Base-by-base conservation (phyloP, 1,140 invertebrate genomes). In the Drosophila littoralis region DNA sequence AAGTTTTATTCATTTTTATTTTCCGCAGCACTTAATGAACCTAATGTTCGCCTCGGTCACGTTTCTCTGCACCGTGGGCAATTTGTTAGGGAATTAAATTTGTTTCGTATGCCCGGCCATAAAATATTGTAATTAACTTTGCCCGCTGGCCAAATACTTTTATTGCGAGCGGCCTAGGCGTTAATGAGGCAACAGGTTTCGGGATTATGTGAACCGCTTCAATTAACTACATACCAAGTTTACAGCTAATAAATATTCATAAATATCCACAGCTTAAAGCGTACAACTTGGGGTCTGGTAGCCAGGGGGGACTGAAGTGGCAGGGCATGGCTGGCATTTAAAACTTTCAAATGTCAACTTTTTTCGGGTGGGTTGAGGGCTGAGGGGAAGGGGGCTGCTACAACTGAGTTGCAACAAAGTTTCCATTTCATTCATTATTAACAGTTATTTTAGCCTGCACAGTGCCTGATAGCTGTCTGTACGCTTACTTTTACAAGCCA, bases 61-160 rank as follows among this genome's bases (percentile, higher is more conserved):
- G 68, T 65, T 81, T 63, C 46, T 64, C 64, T 70, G 70, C 43
- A 66, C 77, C 67, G 64, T 70, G 51, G 64, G 64, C 69, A 70
- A 77, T 77, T 81, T 78, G 61, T 60, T 60, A 54, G 45, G 45
- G 36, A 77, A 79, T 88, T 68, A 66, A 83, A 80, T 60, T 70
- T 68, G 55, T 52, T 64, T 40, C n/a, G 10, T 45, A 46, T 74
- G 72, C 32, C 46, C 5, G 15, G 45, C 60, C 66, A 83, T 84
- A 63, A 84, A 84, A 83, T 77, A 84, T 83, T 77, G 66, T 89
- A 88, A 88, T 88, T 83, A 88, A 89, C 66, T 83, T 89, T 73
- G 42, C 51, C 61, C 65, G 66, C 59, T 70, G 10, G 63, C 61
- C 32, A 68, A 73, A 73, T 40, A 52, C 54, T 45, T 69, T 61